Percentiles rank a stretch among this genome's conserved stretches.
Conservation (phyloP, 2,113 vertebrate genomes). For the Carassius auratus region DNA sequence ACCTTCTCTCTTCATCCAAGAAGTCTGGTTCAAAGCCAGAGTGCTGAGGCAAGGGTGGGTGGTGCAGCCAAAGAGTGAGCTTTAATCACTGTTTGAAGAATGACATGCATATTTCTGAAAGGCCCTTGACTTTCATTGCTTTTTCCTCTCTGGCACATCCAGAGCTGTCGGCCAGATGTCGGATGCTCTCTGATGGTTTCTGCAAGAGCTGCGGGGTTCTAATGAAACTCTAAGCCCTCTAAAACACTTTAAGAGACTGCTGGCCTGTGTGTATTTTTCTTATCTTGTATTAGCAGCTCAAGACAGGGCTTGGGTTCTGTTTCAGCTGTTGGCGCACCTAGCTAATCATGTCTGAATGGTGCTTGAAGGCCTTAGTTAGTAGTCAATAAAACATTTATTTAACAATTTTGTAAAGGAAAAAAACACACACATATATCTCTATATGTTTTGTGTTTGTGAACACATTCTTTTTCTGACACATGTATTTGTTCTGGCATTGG, state of each 20-base stretch:
- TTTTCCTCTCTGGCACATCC: slow-evolving; percentile 62
- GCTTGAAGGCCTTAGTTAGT: slow-evolving; percentile 37
- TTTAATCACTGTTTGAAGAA: slow-evolving; percentile 55
- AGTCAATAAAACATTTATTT: background rate
- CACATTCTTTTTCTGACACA: no score
- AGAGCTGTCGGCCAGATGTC: slow-evolving; percentile 63
- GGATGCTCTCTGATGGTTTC: slow-evolving; percentile 64
- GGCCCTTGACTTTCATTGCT: slow-evolving; percentile 66
- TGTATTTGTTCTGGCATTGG: no score
- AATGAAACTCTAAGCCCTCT: slow-evolving; percentile 43
- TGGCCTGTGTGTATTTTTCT: slow-evolving; percentile 37
- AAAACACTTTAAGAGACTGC: slow-evolving; percentile 40
- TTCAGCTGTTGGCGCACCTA: slow-evolving; percentile 44
- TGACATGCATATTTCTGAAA: slow-evolving; percentile 70
- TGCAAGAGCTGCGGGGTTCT: slow-evolving; percentile 37
- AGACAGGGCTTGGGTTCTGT: slow-evolving; percentile 28
- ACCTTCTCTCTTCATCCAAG: slow-evolving; percentile 27
- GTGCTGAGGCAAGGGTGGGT: slow-evolving; percentile 23
- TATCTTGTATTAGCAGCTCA: slow-evolving; percentile 42
- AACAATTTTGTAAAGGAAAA: no score
- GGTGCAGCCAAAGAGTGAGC: slow-evolving; percentile 26
- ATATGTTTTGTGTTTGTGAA: no score
- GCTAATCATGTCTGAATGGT: slow-evolving; percentile 37
- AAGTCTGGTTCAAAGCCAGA: slow-evolving; percentile 37
- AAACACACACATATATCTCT: no score